A percentile compares a stretch with the other conserved stretches of the same genome.
These are phyloP conservation scores for Drosophila parthenogenetica DNA, from an alignment of 2,888 invertebrate species.

Conservation along the genomic window DNA sequence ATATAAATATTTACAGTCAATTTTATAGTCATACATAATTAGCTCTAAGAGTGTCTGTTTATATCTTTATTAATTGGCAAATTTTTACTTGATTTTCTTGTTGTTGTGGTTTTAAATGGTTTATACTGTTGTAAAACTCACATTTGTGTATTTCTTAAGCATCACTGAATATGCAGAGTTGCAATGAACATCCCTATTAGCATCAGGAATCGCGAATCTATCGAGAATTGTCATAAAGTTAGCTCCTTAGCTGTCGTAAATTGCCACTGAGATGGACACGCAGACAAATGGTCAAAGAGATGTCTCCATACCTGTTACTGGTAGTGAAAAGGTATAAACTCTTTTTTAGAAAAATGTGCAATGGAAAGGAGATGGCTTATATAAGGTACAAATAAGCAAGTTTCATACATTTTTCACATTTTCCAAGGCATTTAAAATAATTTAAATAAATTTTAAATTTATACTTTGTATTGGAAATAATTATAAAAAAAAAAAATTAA, in stretches of 20 bases:
- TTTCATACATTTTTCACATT: too few species aligned
- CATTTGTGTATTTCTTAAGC: slow-evolving; percentile 26
- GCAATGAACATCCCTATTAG: slow-evolving; percentile 64
- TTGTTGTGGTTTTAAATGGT: not conserved
- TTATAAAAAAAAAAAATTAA: too few species aligned
- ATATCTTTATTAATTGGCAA: not conserved
- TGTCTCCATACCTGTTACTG: not conserved
- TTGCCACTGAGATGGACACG: slow-evolving; percentile 5
- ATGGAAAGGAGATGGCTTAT: too few species aligned
- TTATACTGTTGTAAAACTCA: not conserved
- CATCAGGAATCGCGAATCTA: slow-evolving; percentile 30
- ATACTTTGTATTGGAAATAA: too few species aligned
- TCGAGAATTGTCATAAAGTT: slow-evolving; percentile 27
- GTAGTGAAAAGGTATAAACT: too few species aligned
- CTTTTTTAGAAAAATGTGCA: too few species aligned
- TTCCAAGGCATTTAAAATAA: too few species aligned
- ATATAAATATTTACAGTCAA: slow-evolving; percentile 7
- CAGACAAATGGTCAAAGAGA: slow-evolving; percentile 14
- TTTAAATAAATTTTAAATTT: too few species aligned
- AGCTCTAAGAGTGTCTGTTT: not conserved
- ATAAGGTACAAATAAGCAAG: too few species aligned
- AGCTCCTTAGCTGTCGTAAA: slow-evolving; percentile 19
- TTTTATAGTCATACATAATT: slow-evolving; percentile 6
- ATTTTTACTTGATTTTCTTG: not conserved
- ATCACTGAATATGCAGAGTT: slow-evolving; percentile 39